Percentiles rank a stretch among this genome's conserved stretches.
phyloP scores from a whole-genome alignment of 2,113 vertebrate genomes.

The Acrocephalus kingi region DNA sequence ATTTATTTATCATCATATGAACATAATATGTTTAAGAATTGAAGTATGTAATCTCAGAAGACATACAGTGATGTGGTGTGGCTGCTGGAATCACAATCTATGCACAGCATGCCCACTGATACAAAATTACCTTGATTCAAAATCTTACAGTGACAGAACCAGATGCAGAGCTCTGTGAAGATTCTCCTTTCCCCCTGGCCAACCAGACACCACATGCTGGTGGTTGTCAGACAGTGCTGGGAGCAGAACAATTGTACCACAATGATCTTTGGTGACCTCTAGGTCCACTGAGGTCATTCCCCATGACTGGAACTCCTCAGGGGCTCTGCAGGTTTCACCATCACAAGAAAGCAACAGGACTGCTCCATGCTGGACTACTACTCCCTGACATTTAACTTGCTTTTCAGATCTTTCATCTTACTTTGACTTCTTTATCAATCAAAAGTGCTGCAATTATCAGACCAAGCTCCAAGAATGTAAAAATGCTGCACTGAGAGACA shows the following conservation, averaged over 20 bases:
- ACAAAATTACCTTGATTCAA: neutral
- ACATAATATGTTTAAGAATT: neutral
- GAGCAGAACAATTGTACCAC: accelerated
- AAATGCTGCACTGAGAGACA: neutral
- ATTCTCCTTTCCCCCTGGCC: neutral
- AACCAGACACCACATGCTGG: accelerated
- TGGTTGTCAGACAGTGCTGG: accelerated
- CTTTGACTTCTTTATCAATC: neutral
- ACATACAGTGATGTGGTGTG: neutral
- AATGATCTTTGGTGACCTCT: neutral
- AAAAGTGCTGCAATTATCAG: neutral
- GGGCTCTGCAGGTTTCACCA: neutral
- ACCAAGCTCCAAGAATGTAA: neutral
- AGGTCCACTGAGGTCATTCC: neutral
- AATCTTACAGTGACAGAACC: neutral
- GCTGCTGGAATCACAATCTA: neutral
- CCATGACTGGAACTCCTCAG: neutral
- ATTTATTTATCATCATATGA: neutral
- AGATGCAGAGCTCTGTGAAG: neutral
- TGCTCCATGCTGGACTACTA: neutral
- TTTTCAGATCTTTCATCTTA: neutral
- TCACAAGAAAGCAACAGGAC: neutral
- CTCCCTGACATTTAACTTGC: neutral
- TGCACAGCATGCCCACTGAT: neutral
- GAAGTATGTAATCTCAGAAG: neutral